Evolutionary conservation across 2,888 invertebrate genomes (phyloP), one percentile per base, ranked within the genome.

Genomic region (Atethmia centrago): DNA sequence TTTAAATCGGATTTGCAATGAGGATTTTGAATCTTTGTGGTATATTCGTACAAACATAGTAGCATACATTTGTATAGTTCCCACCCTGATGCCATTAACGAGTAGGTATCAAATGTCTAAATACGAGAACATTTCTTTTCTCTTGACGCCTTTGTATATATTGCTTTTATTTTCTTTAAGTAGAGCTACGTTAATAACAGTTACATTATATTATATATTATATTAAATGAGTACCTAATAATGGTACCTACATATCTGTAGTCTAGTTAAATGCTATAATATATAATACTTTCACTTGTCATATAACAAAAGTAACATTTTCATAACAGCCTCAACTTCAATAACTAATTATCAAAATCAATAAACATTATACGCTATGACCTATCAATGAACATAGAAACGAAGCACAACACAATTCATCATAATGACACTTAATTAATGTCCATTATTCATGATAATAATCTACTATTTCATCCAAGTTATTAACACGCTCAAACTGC

Each of bases 351-450:
- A 69, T 42, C 12, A 28, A 5, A 49, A 56, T 56, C 16, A 45
- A 31, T 62, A 25, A 58, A 47, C 31, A 9, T 47, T 31, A 69
- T 19, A 16, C 2, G 19, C 14, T 53, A 36, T 14, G n/a, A 59
- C 31, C 58, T 45, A 67, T 47, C 2, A 36, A 36, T 14, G 47
- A 5, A 45, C 21, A 16, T 56, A n/a, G 16, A 58, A 74, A 47
- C 36, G 25, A 45, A 71, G n/a, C 42, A 25, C 31, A 61, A 56
- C 21, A 8, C 63, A 67, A n/a, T 81, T 72, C 12, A 82, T 59
- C 55, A 63, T 63, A 70, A 82, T 65, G 72, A 40, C 73, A 59
- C 62, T 70, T 77, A 82, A 70, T 82, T 40, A 70, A 77, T 63
- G 45, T 21, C 64, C 53, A 71, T 79, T 71, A 74, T 58, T 67